Evolutionary conservation across 2,888 invertebrate genomes (phyloP), one percentile per base, ranked within the genome.

Genomic region (Caenorhabditis sp.): DNA sequence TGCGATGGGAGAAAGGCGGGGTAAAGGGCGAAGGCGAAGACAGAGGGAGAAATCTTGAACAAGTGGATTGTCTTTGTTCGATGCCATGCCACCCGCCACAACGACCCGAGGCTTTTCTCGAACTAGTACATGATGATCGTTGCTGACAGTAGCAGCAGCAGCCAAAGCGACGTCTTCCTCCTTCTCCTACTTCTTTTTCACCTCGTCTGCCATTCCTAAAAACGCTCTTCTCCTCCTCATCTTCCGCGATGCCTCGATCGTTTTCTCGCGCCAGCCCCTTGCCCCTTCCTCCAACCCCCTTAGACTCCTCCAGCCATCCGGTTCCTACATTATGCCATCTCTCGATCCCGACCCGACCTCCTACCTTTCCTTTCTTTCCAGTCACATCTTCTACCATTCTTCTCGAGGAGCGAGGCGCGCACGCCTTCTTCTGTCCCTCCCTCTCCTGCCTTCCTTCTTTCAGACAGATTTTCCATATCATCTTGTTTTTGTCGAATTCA

Each of bases 261-360:
- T 30, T 50, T 27, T 48, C 37, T 66, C 24, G 52, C 53, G 52
- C 41, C 52, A 39, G 32, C 45, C 48, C 37, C 58, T 43, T n/a
- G n/a, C n/a, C n/a, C n/a, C n/a, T n/a, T n/a, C n/a, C n/a, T n/a
- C n/a, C n/a, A n/a, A n/a, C n/a, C n/a, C 8, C 37, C 22, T 58
- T 41, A 61, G 61, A 62, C 68, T 70, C 56, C 53, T 72, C 72
- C 71, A 56, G 71, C 56, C 72, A 70, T 77, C 62, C 77, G 65
- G 58, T 61, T 62, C 66, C 62, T 66, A 22, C 72, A 63, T 73
- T 73, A 78, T 78, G 72, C 72, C 78, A 78, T 73, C 53, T 55
- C 62, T 52, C 66, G 59, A 78, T 78, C 78, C 68, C 72, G 78
- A 77, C 43, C 43, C 76, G 76, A 77, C 77, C 77, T 73, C 63